These are phyloP conservation scores for Chrysotoxum bicinctum DNA, from an alignment of 2,888 invertebrate genomes.

Conservation along the genomic window DNA sequence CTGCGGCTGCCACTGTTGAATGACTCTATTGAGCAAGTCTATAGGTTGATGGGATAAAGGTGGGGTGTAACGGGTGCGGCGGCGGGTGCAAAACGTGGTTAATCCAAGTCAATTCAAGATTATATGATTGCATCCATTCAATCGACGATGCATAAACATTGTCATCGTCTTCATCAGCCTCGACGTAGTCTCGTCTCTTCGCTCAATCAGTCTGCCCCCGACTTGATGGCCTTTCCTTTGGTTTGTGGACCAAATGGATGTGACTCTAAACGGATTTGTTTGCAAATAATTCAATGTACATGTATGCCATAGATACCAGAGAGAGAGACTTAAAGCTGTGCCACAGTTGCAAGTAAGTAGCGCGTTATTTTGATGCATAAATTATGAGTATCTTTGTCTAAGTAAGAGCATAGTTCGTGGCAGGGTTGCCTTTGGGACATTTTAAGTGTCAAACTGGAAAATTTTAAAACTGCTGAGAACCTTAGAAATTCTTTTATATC, in stretches of 20 bases:
- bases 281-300: conserved; percentile 50
- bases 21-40: conserved; percentile 64
- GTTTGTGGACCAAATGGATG: conserved; percentile 26
- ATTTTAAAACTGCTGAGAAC: not conserved
- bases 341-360: conserved; percentile 32
- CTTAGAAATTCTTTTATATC: too few relatives aligned
- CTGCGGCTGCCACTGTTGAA: conserved; percentile 62
- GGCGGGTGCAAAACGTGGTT: not conserved
- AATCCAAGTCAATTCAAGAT: conserved; percentile 63
- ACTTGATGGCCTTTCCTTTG: conserved; percentile 33
- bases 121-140: conserved; percentile 69
- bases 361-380: conserved; percentile 46
- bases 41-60: not conserved
- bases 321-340: not conserved
- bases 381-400: conserved; percentile 32
- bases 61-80: conserved; percentile 9
- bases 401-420: not conserved
- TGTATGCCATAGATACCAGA: conserved; percentile 26
- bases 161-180: conserved; percentile 48
- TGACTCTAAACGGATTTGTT: conserved; percentile 57
- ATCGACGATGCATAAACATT: conserved; percentile 64
- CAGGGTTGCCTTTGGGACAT: not conserved
- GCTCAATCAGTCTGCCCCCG: conserved; percentile 38
- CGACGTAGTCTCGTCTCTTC: conserved; percentile 32
- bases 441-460: not conserved